Evolutionary conservation across 2,113 vertebrate species (phyloP), one percentile per base, ranked within the genome.

Genomic region (Hyperoodon ampullatus): DNA sequence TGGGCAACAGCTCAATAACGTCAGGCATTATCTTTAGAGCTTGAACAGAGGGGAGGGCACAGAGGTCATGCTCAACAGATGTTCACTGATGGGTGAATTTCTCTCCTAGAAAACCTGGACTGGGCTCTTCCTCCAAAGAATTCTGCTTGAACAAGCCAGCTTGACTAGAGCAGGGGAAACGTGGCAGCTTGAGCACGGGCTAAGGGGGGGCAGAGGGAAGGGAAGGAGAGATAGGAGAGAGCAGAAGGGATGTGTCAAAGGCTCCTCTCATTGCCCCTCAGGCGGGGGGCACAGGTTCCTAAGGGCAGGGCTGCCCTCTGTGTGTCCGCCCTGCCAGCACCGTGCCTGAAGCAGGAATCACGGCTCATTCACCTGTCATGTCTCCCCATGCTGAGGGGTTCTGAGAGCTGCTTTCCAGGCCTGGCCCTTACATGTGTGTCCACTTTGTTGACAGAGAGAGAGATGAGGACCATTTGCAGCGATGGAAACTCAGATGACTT

Each of bases 331-430:
- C 15, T 33, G 1, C n/a, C 2, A 3, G 44, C 53, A 30, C 2
- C 0, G 10, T 33, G 21, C 70, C 78, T 3, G 35, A 55, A 0
- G 0, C 3, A 39, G 35, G 12, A 15, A 2, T 2, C 11, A 14
- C 15, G 5, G 15, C 30, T 39, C 11, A 3, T 0, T 19, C 14
- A 10, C 74, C 33, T 18, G 28, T 35, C 26, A 3, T 1, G 0
- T 5, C 3, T 55, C 19, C 11, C 4, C 23, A 5, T 0, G 14
- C 28, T 0, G 1, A 65, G 42, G 47, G 9, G 4, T 30, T 68
- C 47, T 65, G 70, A 8, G 5, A 6, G 33, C 65, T 15, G 1
- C 12, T 19, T 65, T 33, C 13, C 65, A n/a, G 26, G 19, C 19
- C 33, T n/a, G 75, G 24, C 13, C 47, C 61, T 90, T 55, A 55